Percentiles rank a stretch among this genome's conserved stretches.
Conservation (phyloP, 2,113 vertebrate species). For the Pluvianellus socialis region DNA sequence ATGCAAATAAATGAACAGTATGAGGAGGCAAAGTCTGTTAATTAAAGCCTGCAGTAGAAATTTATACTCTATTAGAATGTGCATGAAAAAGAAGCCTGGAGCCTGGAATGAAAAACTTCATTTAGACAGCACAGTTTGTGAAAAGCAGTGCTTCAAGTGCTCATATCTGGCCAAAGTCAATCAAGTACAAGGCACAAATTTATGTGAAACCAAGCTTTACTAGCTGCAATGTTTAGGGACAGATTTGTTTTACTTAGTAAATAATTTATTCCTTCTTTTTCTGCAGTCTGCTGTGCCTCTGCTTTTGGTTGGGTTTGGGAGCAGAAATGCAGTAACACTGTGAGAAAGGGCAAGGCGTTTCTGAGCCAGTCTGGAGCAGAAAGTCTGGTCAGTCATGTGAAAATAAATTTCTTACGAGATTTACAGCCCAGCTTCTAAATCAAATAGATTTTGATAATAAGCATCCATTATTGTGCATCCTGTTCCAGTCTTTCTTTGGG, state of each 20-base stretch:
- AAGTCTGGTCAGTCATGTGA: not conserved
- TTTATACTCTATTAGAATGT: not conserved
- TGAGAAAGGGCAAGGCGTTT: not conserved
- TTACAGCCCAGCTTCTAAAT: not conserved
- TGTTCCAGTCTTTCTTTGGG: not conserved
- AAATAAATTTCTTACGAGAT: slow-evolving; percentile 9
- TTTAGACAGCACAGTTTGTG: not conserved
- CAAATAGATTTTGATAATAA: not conserved
- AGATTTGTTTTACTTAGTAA: not conserved
- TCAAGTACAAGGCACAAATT: not conserved
- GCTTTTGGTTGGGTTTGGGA: not conserved
- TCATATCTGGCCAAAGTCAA: not conserved
- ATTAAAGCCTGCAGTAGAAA: not conserved
- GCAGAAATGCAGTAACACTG: not conserved
- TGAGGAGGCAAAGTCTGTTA: not conserved
- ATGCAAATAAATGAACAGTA: not conserved
- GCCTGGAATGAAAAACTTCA: not conserved
- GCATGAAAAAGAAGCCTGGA: not conserved
- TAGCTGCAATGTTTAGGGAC: not conserved
- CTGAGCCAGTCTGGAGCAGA: not conserved
- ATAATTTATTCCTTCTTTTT: not conserved
- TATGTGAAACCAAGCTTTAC: not conserved
- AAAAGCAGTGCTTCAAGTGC: not conserved
- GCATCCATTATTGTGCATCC: not conserved
- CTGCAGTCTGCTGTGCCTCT: not conserved